A percentile compares a stretch with the other conserved stretches of the same genome.
Conservation (phyloP, 2,888 invertebrate species). For the Cheilosia vernalis region DNA sequence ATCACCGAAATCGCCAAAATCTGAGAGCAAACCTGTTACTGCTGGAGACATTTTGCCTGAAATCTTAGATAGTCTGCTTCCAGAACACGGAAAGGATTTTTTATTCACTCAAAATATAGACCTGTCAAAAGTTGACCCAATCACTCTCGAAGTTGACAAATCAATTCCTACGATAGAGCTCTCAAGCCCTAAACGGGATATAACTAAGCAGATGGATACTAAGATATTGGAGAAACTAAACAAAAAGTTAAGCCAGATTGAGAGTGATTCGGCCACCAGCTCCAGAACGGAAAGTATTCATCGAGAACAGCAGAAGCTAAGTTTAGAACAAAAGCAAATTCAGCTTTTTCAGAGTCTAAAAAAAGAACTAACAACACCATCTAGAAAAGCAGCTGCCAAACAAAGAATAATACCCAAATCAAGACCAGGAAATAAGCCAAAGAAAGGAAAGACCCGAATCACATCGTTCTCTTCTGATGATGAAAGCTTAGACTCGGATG, state of each 20-base stretch:
- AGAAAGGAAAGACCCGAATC: conserved; percentile 88
- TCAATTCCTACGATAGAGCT: conserved; percentile 85
- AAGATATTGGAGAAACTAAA: conserved; percentile 88
- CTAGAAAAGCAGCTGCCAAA: conserved; percentile 86
- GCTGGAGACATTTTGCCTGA: conserved; percentile 84
- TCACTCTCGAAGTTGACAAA: conserved; percentile 89
- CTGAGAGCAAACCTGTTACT: conserved; percentile 76
- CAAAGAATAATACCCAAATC: conserved; percentile 86
- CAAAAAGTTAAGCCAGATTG: conserved; percentile 89
- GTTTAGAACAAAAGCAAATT: conserved; percentile 85
- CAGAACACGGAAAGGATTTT: conserved; percentile 86
- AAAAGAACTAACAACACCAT: conserved; percentile 85
- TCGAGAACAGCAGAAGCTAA: conserved; percentile 84
- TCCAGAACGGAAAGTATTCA: conserved; percentile 89
- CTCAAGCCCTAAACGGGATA: conserved; percentile 89
- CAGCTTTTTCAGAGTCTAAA: conserved; percentile 85
- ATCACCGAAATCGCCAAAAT: conserved; percentile 85
- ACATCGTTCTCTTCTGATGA: conserved; percentile 91
- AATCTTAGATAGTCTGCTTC: conserved; percentile 83
- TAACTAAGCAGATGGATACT: conserved; percentile 88
- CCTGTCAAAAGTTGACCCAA: conserved; percentile 89
- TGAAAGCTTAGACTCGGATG: conserved; percentile 90
- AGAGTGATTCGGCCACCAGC: conserved; percentile 90
- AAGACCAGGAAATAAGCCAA: conserved; percentile 86
- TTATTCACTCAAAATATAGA: conserved; percentile 90